These are phyloP conservation scores for Emys orbicularis DNA, from an alignment of 2,797 vertebrate species.

Conservation along the genomic window DNA sequence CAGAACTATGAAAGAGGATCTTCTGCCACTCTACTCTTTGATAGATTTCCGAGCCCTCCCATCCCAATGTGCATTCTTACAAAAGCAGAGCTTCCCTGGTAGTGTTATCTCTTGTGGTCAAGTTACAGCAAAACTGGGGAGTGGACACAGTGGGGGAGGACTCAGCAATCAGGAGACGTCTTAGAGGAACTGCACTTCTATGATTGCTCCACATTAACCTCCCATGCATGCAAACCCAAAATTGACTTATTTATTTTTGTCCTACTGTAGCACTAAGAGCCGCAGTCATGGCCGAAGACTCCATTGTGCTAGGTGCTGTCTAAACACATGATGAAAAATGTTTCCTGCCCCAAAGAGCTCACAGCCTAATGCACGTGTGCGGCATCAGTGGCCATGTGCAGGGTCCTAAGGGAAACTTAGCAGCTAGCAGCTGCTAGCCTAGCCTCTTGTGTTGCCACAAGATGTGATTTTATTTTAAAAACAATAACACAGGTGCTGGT, in stretches of 20 bases:
- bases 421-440: background rate
- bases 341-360: background rate
- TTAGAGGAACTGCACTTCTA: rapidly evolving
- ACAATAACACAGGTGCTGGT: background rate
- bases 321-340: background rate
- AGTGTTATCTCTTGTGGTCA: background rate
- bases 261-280: background rate
- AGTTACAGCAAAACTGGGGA: background rate
- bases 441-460: background rate
- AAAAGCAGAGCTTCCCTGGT: background rate
- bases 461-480: background rate
- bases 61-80: background rate
- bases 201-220: background rate
- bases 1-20: background rate
- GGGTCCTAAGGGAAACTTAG: background rate
- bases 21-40: background rate
- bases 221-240: rapidly evolving
- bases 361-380: background rate
- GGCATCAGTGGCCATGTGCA: background rate
- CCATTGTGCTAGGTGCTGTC: background rate
- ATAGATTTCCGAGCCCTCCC: background rate
- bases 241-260: background rate
- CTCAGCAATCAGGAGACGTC: background rate
- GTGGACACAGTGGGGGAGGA: rapidly evolving
- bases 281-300: background rate